Base-by-base conservation (phyloP, 1,140 invertebrate species). In the Ostrea denselamellosa region DNA sequence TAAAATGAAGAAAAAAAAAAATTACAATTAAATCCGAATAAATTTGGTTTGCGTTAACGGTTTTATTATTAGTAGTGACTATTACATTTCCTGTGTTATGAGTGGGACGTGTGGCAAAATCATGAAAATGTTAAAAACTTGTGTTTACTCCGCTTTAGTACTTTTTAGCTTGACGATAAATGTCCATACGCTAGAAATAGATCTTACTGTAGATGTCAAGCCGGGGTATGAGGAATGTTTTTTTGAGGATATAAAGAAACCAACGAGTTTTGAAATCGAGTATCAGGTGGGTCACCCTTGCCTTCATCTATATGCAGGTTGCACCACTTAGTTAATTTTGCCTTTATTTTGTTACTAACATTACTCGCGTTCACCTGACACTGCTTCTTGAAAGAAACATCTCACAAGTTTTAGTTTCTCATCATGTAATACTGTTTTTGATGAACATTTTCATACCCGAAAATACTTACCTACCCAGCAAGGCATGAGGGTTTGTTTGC, bases 121-220 rank as follows among this genome's bases (percentile, higher is more conserved):
- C 19, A 19, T 58, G 19, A 58, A 58, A 12, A 77, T 77, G 68
- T 34, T 34, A 14, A 77, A 25, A 77, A 77, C 22, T 77, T 77
- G 8, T 4, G 9, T 77, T 77, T 77, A 34, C 68, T 28, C 9
- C 12, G 22, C 28, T 28, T 77, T 77, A 28, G 68, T 77, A 10
- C 22, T 77, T 77, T 77, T 77, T 14, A 77, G 28, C 28, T 77
- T 77, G 9, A 34, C 28, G 8, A 34, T 77, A 28, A 28, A 14
- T 85, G 56, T 56, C 7, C 52, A 58, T 10, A 44, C 83, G 12
- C 86, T 90, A 62, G 94, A 95, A 90, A 88, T 87, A 83, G 97
- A 97, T 94, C 95, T 97, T 91, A 97, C 97, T 9, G 95, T 97
- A 22, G 96, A 96, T 89, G 95, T 97, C n/a, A 96, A 96, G 85